Base-by-base conservation (phyloP, 2,888 invertebrate species). In the Epistrophe eligans region DNA sequence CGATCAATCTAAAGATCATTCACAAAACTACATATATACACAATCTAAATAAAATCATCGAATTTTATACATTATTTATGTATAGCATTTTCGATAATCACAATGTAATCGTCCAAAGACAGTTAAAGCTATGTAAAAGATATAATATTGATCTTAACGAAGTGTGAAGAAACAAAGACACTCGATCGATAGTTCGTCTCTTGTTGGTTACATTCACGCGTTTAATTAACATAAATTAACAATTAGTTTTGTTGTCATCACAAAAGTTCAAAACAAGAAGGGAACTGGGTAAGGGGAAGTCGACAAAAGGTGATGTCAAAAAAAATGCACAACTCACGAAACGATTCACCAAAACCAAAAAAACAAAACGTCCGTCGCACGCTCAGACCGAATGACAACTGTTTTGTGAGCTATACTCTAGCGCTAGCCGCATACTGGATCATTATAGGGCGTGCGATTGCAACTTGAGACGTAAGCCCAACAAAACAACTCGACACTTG, bases 181-280 rank as follows among this genome's bases (percentile, higher is more conserved):
- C 43, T 64, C 55, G 62, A 70, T 55, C 60, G 76, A 43, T 64
- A 24, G 24, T 24, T 24, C 40, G n/a, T 17, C 50, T 77, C 32
- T 32, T 9, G 45, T 50, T 32, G 32, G 17, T 43, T 84, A 55
- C 40, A 74, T 70, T 71, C 43, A 50, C 80, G 55, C 80, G 55
- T 79, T 80, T 67, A 84, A 77, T 84, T 84, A 84, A 72, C 84
- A 80, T 80, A 72, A 77, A 79, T 81, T 85, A 85, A 85, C 77
- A 52, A 81, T 74, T 24, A 3, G 24, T 24, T 74, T 67, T 73
- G 58, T 77, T 57, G 81, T 74, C 64, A 58, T 57, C 2, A n/a
- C 70, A 35, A 57, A 28, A 24, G 13, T n/a, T 28, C 4, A 55
- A 24, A 10, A 28, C 32, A 24, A 24, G 55, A 52, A 55, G 28